Base-by-base conservation (phyloP, 2,113 vertebrate species). In the Tretioscincus oriximinensis region DNA sequence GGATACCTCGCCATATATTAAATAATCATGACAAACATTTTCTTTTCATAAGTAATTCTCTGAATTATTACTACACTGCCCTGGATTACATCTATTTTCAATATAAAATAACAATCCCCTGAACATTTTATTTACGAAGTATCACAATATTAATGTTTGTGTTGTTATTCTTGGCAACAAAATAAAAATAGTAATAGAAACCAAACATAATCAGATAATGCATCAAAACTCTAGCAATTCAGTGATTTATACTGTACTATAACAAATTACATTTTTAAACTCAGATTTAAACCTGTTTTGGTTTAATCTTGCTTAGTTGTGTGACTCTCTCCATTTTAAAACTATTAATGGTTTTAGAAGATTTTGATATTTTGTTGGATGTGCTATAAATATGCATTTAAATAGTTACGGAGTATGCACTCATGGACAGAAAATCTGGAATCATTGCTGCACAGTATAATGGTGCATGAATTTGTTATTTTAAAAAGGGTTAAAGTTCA, bases 401-500 rank as follows among this genome's bases (percentile, higher is more conserved):
- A 92, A 83, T 0, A 5, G 76, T 83, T 89, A 83, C 88, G 87
- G 87, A 92, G 91, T 90, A 92, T 90, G 85, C 92, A 85, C 76
- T 77, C 63, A 16, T 87, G 82, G 29, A 41, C 73, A 76, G 90
- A 84, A 84, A 91, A 86, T 86, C 88, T 89, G 78, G 83, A 83
- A 91, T 87, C 88, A 54, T 90, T 91, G 89, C 88, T 80, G 88
- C 85, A 88, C 85, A 95, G 93, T 93, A 93, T 93, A 84, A 92
- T 80, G 84, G 88, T 90, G 92, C 83, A 85, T 78, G 89, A 90
- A 82, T 95, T 96, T 97, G 96, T 97, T 96, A 97, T 96, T 93
- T 91, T 96, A 95, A 95, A 94, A 95, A 88, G 94, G 95, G 92
- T 94, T 90, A 89, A 93, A 96, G 96, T 96, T 95, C 93, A 95